Conservation (phyloP, 2,797 vertebrate species). For the Heteromormyrus szaboi region DNA sequence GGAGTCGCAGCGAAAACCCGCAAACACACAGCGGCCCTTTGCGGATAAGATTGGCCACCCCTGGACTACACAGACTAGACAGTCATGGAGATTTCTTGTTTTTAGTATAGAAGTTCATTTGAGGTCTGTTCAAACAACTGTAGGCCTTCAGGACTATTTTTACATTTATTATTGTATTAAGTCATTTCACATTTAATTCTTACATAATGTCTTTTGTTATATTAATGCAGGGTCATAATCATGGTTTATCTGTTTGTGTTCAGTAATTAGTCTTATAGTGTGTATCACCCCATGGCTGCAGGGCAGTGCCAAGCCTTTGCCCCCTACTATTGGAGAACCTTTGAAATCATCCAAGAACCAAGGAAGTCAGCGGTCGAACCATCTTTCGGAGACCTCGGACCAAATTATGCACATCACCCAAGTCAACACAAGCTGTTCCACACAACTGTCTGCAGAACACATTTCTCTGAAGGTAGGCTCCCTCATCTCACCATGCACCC, state of each 20-base stretch:
- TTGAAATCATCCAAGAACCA: slow-evolving; percentile 49
- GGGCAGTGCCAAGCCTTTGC: slow-evolving; percentile 44
- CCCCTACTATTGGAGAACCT: slow-evolving; percentile 17
- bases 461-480: neutral
- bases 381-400: slow-evolving; percentile 63
- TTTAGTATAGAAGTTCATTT: neutral
- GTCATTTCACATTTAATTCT: neutral
- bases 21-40: too few relatives aligned
- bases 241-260: neutral
- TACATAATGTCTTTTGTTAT: neutral
- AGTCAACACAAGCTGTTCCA: slow-evolving; percentile 47
- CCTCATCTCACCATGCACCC: neutral
- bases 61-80: neutral
- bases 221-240: neutral
- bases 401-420: slow-evolving; percentile 51
- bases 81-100: neutral
- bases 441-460: neutral
- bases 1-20: too few relatives aligned
- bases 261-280: neutral
- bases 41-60: too few relatives aligned
- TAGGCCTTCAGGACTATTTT: neutral
- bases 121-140: neutral
- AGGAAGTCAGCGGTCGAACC: slow-evolving; percentile 49
- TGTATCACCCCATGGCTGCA: slow-evolving; percentile 31
- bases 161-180: neutral